Evolutionary conservation across 2,888 invertebrate genomes (phyloP).

Genomic region (Ornithoptera alexandrae): DNA sequence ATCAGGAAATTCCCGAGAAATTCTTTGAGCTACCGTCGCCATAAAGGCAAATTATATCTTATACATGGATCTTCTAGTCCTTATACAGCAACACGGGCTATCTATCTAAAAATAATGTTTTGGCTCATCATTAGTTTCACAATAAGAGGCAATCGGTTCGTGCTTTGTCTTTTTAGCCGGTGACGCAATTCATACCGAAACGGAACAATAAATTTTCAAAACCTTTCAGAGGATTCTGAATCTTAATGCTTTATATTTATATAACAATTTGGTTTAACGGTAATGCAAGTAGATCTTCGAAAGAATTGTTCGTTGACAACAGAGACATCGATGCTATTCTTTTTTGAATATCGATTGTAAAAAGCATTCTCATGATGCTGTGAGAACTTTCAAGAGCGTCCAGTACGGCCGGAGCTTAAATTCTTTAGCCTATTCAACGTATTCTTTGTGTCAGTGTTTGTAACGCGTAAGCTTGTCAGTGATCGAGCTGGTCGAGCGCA

Average conservation of each 20-base stretch:
- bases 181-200: conserved; percentile 76
- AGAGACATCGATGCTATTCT: conserved; percentile 76
- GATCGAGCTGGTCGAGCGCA: conserved; percentile 43
- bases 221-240: conserved; percentile 38
- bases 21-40: conserved; percentile 58
- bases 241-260: conserved; percentile 37
- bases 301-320: conserved; percentile 78
- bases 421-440: conserved; percentile 62
- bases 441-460: conserved; percentile 56
- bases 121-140: conserved; percentile 72
- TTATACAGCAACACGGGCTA: conserved; percentile 56
- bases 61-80: conserved; percentile 50
- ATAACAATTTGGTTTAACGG: conserved; percentile 37
- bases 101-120: conserved; percentile 74
- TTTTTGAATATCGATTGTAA: conserved; percentile 79
- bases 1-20: conserved; percentile 10
- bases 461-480: conserved; percentile 43
- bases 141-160: conserved; percentile 65
- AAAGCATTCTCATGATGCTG: conserved; percentile 75
- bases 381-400: conserved; percentile 66
- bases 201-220: conserved; percentile 62
- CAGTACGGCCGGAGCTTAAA: conserved; percentile 63
- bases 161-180: conserved; percentile 77
- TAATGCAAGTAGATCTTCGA: conserved; percentile 58
- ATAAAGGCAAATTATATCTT: conserved; percentile 62